A percentile compares a stretch with the other conserved stretches of the same genome.
These are phyloP conservation scores for Psilopogon haemacephalus DNA, from an alignment of 2,113 vertebrate genomes.

Conservation along the genomic window DNA sequence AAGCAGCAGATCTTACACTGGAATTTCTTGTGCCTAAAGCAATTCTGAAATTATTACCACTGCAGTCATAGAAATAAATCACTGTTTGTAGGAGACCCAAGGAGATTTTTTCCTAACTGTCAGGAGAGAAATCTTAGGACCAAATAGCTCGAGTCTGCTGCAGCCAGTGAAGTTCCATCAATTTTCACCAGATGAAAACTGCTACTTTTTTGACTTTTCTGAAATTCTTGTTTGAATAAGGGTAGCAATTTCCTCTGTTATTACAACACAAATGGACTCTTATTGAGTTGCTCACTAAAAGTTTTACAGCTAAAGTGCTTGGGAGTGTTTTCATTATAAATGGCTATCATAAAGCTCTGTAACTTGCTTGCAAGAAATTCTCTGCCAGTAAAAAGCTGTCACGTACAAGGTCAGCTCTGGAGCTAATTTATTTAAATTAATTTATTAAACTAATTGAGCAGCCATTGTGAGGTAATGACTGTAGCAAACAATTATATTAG, in stretches of 20 bases:
- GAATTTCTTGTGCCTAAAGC: background rate
- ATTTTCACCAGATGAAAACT: background rate
- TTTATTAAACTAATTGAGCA: slow-evolving; percentile 30
- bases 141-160: background rate
- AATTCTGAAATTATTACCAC: slow-evolving; percentile 5
- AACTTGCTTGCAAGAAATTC: slow-evolving; percentile 49
- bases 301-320: slow-evolving; percentile 46
- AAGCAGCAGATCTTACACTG: slow-evolving; percentile 8
- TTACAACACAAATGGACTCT: slow-evolving; percentile 8
- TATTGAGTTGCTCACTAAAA: slow-evolving; percentile 20
- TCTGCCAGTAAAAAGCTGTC: slow-evolving; percentile 32
- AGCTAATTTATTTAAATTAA: slow-evolving; percentile 53
- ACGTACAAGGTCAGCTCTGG: background rate
- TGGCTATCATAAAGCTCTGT: slow-evolving; percentile 22
- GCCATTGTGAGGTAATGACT: slow-evolving; percentile 10
- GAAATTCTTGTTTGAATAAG: background rate
- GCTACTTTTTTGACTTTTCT: background rate
- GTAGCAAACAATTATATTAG: slow-evolving; percentile 19
- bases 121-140: background rate
- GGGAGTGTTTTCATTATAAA: slow-evolving; percentile 51
- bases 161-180: background rate
- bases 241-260: slow-evolving; percentile 41
- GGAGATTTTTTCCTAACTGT: background rate
- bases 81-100: background rate
- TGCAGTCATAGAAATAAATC: background rate